Percentiles rank a stretch among this genome's conserved stretches.
phyloP scores from a whole-genome alignment of 2,113 vertebrate species.

The Chaetops frenatus region DNA sequence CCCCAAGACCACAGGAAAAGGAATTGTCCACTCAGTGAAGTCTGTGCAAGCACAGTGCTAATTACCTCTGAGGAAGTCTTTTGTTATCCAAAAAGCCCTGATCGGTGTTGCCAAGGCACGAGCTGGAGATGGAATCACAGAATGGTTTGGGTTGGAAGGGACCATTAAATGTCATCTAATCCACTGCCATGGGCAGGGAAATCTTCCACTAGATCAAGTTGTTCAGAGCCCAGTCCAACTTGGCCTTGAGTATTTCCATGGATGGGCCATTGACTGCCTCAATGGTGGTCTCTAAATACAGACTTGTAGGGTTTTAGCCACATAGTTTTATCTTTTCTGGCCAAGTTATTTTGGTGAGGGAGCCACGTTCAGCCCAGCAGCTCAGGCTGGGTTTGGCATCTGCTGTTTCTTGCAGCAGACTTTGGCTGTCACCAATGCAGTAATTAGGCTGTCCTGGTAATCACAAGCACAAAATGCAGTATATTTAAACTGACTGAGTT shows the following conservation, averaged over 20 bases:
- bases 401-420: background rate
- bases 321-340: background rate
- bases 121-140: background rate
- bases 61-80: background rate
- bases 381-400: background rate
- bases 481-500: background rate
- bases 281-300: background rate
- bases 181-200: background rate
- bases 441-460: background rate
- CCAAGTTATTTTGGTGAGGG: background rate
- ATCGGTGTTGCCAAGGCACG: background rate
- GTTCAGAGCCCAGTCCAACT: background rate
- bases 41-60: background rate
- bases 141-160: background rate
- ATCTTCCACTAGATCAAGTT: background rate
- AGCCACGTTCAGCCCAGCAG: background rate
- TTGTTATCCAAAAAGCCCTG: background rate
- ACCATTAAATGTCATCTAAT: background rate
- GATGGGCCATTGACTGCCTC: background rate
- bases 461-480: background rate
- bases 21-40: background rate
- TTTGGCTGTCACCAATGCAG: background rate
- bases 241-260: background rate
- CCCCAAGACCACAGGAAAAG: fast-evolving
- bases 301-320: background rate